These are phyloP conservation scores for Bathybates hornii DNA, from an alignment of 2,113 vertebrate species.

Conservation along the genomic window DNA sequence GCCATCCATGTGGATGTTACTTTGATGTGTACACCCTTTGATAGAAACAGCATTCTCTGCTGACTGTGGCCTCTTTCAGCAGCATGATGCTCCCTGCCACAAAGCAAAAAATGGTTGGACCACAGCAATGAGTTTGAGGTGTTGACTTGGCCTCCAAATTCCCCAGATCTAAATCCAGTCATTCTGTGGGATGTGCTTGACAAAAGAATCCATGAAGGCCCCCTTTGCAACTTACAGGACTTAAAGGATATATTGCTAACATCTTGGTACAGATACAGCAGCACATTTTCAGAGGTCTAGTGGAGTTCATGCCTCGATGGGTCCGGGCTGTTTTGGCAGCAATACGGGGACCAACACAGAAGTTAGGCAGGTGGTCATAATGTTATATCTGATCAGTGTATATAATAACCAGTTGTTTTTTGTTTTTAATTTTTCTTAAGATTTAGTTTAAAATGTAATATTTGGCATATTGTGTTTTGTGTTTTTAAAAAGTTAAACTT, in stretches of 20 bases:
- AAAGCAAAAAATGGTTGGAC: not conserved
- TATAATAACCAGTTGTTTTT: not conserved
- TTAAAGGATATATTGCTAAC: not conserved
- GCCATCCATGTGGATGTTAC: not conserved
- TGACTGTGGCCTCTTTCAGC: not conserved
- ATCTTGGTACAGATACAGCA: not conserved
- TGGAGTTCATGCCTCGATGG: not conserved
- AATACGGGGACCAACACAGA: not conserved
- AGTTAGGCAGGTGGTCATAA: not conserved
- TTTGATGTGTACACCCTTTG: not conserved
- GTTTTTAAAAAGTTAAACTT: not conserved
- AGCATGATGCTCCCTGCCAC: not conserved
- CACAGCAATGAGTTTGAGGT: not conserved
- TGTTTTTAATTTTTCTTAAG: not conserved
- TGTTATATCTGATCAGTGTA: not conserved
- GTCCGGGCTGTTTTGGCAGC: not conserved
- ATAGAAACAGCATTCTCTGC: not conserved
- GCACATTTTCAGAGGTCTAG: not conserved
- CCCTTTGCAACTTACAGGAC: not conserved
- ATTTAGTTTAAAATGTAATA: not conserved
- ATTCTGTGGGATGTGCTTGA: not conserved
- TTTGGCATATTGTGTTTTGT: not conserved
- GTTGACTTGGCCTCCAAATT: not conserved
- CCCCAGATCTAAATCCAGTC: not conserved
- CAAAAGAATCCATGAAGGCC: not conserved